Percentiles rank a stretch among this genome's conserved stretches.
Evolutionary conservation across 2,797 vertebrate genomes (phyloP).

Genomic region (Buceros bicornis): DNA sequence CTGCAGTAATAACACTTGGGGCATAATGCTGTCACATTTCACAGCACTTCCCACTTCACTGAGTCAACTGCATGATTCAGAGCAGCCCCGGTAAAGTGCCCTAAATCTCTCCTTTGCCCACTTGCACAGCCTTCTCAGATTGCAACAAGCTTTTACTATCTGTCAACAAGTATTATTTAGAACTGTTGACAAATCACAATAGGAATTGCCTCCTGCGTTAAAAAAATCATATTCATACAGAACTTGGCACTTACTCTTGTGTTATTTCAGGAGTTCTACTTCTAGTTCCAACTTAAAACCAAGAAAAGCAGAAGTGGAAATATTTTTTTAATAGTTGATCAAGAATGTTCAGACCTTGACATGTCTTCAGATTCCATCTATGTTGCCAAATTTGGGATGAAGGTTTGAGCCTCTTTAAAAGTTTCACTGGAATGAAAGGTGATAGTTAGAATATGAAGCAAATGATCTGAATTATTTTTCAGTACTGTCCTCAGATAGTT

Average conservation of each 20-base stretch:
- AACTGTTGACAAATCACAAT: constrained; percentile 53
- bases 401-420: constrained; percentile 6
- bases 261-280: constrained; percentile 53
- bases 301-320: constrained; percentile 59
- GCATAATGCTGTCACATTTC: neutral
- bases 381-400: constrained; percentile 14
- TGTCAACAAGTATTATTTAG: constrained; percentile 60
- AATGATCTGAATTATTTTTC: neutral
- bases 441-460: neutral
- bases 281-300: constrained; percentile 42
- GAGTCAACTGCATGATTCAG: neutral
- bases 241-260: neutral
- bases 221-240: neutral
- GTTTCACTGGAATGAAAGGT: constrained; percentile 14
- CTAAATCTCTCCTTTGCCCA: neutral
- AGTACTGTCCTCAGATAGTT: neutral
- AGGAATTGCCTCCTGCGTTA: neutral
- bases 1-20: neutral
- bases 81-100: neutral
- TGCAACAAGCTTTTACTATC: neutral
- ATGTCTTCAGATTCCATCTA: neutral
- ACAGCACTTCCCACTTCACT: neutral
- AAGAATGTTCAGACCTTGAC: constrained; percentile 51
- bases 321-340: constrained; percentile 31
- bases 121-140: neutral